Conservation (phyloP, 2,113 vertebrate genomes). For the Chamaetylas fuelleborni region DNA sequence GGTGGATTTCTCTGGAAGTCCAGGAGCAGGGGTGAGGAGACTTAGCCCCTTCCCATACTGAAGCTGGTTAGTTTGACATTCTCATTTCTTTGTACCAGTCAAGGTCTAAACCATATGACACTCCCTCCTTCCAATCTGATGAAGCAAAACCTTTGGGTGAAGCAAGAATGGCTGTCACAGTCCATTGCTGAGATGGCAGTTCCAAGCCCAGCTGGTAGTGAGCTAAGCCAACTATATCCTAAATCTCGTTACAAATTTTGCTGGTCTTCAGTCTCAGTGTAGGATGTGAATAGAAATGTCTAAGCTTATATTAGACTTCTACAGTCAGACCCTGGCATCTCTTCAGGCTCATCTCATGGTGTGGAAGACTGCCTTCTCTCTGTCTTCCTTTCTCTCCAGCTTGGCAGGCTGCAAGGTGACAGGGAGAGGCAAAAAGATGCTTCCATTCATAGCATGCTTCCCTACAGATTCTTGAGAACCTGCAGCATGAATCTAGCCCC, state of each 20-base stretch:
- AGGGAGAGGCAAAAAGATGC: background rate
- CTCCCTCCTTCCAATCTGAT: background rate
- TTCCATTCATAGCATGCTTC: background rate
- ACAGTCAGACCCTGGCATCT: background rate
- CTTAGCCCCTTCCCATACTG: background rate
- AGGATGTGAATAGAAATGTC: background rate
- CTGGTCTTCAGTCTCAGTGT: background rate
- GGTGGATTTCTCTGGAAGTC: background rate
- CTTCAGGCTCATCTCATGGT: background rate
- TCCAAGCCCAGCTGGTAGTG: background rate
- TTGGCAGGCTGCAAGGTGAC: background rate
- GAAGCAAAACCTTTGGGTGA: background rate
- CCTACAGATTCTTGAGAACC: background rate
- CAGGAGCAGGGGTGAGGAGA: background rate
- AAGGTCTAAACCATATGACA: background rate
- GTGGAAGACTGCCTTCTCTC: background rate
- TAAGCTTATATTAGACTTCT: background rate
- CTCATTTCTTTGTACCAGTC: background rate
- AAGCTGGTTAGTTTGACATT: background rate
- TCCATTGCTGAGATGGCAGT: background rate
- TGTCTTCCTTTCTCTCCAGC: background rate
- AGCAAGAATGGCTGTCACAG: background rate
- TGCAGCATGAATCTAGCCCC: background rate
- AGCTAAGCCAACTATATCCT: background rate
- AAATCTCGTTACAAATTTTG: background rate